Conservation (phyloP, 2,888 invertebrate species). For the Rhagonycha lutea region DNA sequence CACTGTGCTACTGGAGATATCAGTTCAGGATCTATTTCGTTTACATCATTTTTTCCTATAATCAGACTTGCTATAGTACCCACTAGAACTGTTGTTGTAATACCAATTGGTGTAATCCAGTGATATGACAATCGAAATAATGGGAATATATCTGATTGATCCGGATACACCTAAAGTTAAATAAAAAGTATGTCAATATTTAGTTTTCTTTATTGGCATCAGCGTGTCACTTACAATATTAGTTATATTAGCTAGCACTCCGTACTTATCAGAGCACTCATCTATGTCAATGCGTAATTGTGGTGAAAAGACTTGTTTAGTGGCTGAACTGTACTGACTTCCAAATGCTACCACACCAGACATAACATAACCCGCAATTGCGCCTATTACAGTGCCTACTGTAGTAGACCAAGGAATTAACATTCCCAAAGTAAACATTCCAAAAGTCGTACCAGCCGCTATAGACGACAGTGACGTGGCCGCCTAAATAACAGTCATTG, state of each 20-base stretch:
- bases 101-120: conserved; percentile 79
- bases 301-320: conserved; percentile 62
- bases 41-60: conserved; percentile 59
- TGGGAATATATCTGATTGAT: conserved; percentile 66
- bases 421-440: conserved; percentile 83
- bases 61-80: conserved; percentile 68
- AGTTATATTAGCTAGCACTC: conserved; percentile 44
- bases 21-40: conserved; percentile 61
- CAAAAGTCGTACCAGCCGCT: conserved; percentile 81
- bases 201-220: neutral
- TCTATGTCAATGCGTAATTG: conserved; percentile 60
- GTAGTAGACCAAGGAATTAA: conserved; percentile 79
- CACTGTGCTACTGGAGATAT: conserved; percentile 65
- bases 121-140: conserved; percentile 79
- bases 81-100: conserved; percentile 67
- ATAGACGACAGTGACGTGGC: conserved; percentile 81
- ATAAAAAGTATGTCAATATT: neutral
- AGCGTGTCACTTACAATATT: conserved; percentile 47
- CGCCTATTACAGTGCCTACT: conserved; percentile 65
- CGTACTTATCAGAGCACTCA: conserved; percentile 50
- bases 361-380: conserved; percentile 63
- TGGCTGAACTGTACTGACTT: conserved; percentile 67
- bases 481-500: conserved; percentile 50
- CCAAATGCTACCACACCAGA: conserved; percentile 70
- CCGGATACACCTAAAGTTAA: conserved; percentile 37